phyloP scores from a whole-genome alignment of 2,113 vertebrate genomes.

The Terrapene triunguis region DNA sequence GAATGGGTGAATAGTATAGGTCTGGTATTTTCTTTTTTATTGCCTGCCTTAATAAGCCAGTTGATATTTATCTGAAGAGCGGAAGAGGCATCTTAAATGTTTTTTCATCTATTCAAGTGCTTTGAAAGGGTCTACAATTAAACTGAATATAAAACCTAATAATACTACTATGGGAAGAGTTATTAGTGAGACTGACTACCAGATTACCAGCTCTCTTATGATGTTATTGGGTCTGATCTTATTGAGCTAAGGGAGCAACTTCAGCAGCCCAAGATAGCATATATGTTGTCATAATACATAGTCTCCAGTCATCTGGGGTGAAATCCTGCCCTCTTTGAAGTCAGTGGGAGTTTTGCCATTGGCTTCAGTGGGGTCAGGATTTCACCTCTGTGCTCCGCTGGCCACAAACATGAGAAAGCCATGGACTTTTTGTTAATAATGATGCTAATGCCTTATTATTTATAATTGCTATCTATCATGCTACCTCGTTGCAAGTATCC shows the following conservation, averaged over 20 bases:
- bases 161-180: neutral
- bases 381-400: fast-evolving
- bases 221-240: neutral
- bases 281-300: neutral
- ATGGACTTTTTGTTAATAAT: neutral
- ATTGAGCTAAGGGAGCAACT: neutral
- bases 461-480: neutral
- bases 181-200: neutral
- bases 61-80: neutral
- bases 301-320: neutral
- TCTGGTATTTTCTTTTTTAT: neutral
- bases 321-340: neutral
- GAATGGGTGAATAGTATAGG: neutral
- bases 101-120: neutral
- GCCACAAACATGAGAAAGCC: neutral
- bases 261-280: neutral
- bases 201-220: neutral
- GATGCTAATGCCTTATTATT: neutral
- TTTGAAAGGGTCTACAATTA: neutral
- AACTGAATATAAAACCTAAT: neutral
- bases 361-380: neutral
- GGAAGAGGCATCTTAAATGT: neutral
- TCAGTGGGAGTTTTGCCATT: neutral
- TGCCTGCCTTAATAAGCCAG: neutral
- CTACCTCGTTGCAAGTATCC: fast-evolving